phyloP scores from a whole-genome alignment of 2,797 vertebrate species.

The Melanotaenia nigrans region DNA sequence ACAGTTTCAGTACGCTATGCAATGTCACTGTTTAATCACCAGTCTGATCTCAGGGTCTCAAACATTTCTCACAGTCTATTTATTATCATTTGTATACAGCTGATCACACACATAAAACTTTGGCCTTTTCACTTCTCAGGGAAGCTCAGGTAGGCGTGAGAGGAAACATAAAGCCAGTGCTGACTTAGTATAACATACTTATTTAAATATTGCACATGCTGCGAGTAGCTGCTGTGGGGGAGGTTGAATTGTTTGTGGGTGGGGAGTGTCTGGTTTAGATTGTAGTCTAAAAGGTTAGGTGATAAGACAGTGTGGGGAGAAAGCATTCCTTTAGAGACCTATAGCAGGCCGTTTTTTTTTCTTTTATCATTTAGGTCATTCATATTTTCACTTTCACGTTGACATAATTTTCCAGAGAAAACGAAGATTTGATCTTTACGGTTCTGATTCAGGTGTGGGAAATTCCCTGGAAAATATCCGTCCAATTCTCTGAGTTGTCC shows the following conservation, averaged over 20 bases:
- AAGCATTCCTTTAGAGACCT: neutral
- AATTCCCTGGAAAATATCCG: neutral
- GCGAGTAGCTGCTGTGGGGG: too few relatives aligned
- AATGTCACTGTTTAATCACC: neutral
- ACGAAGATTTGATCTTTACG: neutral
- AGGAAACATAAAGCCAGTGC: neutral
- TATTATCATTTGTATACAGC: neutral
- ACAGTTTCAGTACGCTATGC: neutral
- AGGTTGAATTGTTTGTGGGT: slow-evolving; percentile 4
- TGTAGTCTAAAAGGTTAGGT: slow-evolving; percentile 21
- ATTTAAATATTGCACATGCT: neutral
- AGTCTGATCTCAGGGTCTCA: neutral
- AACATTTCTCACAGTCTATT: neutral
- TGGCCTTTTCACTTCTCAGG: neutral
- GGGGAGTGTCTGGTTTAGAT: slow-evolving; percentile 36
- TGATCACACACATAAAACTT: neutral
- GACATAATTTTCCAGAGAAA: neutral
- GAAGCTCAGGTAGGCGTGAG: neutral
- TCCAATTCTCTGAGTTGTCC: neutral
- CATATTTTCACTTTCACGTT: neutral
- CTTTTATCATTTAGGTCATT: slow-evolving; percentile 10
- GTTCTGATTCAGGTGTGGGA: neutral
- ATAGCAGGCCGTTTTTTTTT: neutral
- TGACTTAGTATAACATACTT: neutral
- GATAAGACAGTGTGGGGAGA: slow-evolving; percentile 28